Percentiles rank a stretch among this genome's conserved stretches.
Conservation (phyloP, 1,140 invertebrate genomes). For the Drosophila simulans region DNA sequence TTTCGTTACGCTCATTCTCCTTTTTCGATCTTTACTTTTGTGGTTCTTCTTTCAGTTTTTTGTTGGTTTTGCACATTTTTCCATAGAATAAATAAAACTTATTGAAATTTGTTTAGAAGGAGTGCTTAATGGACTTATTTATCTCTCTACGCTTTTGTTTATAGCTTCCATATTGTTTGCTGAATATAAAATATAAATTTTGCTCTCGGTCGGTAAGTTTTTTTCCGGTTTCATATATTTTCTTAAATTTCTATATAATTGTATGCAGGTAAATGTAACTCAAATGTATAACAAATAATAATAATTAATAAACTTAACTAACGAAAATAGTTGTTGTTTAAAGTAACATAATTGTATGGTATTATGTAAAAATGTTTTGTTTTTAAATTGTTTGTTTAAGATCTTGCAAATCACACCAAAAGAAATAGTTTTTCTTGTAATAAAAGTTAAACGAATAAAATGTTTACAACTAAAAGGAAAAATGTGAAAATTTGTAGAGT, state of each 20-base stretch:
- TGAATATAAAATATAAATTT: constrained; percentile 45
- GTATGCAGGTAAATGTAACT: constrained; percentile 76
- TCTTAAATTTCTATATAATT: constrained; percentile 62
- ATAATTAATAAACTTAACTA: constrained; percentile 64
- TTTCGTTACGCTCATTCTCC: constrained; percentile 35
- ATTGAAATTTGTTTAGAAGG: constrained; percentile 61
- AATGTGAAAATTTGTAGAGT: constrained; percentile 26
- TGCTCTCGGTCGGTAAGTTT: constrained; percentile 34
- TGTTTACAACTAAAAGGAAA: constrained; percentile 42
- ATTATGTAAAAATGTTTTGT: constrained; percentile 38
- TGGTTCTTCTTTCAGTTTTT: constrained; percentile 27
- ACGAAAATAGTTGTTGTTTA: constrained; percentile 54
- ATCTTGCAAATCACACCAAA: constrained; percentile 80
- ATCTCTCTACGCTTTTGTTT: constrained; percentile 21
- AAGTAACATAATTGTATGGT: constrained; percentile 43
- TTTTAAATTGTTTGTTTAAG: constrained; percentile 62
- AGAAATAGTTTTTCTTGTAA: constrained; percentile 56
- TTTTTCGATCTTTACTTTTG: constrained; percentile 38
- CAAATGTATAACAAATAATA: constrained; percentile 70
- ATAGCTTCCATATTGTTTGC: constrained; percentile 37
- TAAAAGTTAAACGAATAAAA: constrained; percentile 50
- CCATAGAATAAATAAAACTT: constrained; percentile 75
- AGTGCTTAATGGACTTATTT: constrained; percentile 70
- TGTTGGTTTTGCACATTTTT: constrained; percentile 63
- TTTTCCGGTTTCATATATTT: constrained; percentile 39